Base-by-base conservation (phyloP, 2,888 invertebrate species). In the Ophion slaviceki region DNA sequence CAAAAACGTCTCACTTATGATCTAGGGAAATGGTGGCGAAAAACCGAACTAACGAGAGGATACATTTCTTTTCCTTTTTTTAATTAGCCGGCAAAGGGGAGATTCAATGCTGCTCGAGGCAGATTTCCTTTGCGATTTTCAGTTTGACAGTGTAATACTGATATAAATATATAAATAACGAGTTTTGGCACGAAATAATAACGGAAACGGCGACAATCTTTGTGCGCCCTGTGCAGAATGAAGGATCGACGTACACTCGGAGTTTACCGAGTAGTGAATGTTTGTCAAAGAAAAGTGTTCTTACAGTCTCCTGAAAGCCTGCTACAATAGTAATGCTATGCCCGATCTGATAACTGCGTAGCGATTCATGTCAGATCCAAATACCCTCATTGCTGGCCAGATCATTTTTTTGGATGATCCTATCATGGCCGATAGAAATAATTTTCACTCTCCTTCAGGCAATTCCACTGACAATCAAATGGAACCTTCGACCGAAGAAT, bases 181-280 rank as follows among this genome's bases (percentile, higher is more conserved):
- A 67, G 61, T 71, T 82, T 81, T 76, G 70, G 66, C 59, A 79
- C 79, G 14, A 68, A 61, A 24, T 20, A 77, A 11, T 53, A 79
- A 76, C n/a, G 66, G 59, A 10, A 78, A 79, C 75, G 47, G 78
- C 7, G 64, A 40, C 59, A 20, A 40, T 53, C n/a, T 47, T n/a
- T 57, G 24, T 14, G 79, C 83, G 85, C 74, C 47, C 83, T 57
- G 87, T 83, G 85, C 81, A 70, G 59, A 40, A 6, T 32, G 68
- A 62, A 61, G 8, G 14, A 10, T 20, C 62, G 7, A 14, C 14
- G 14, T 32, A 32, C 53, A 32, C 57, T 57, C 4, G 11, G 57
- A 14, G 0, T 17, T 53, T 28, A 8, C 11, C 40, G 45, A 45
- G 14, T 2, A 40, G n/a, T n/a, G 10, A 24, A 68, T 24, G 24